These are phyloP conservation scores for Cebidichthys violaceus DNA, from an alignment of 2,113 vertebrate genomes.

Conservation along the genomic window DNA sequence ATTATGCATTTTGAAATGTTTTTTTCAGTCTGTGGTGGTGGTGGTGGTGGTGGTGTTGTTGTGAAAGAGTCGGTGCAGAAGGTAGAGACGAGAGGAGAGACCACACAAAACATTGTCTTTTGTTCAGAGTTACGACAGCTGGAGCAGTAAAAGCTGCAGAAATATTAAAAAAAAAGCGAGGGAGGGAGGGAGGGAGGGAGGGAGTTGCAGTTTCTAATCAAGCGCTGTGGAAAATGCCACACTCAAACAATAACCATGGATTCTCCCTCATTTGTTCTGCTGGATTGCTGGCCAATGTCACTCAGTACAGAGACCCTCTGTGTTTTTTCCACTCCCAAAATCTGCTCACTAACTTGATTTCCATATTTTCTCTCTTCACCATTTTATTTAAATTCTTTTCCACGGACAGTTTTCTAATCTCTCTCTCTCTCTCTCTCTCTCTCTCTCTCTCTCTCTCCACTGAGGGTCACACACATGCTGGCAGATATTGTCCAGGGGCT, in stretches of 20 bases:
- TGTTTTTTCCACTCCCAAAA: constrained; percentile 41
- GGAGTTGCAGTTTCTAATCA: constrained; percentile 11
- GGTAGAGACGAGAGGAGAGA: constrained; percentile 4
- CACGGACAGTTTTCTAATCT: constrained; percentile 16
- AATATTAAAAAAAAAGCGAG: constrained; percentile 36
- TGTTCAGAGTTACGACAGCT: constrained; percentile 37
- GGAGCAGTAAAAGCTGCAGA: constrained; percentile 46
- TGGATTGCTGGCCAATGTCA: constrained; percentile 34
- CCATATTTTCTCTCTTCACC: constrained; percentile 31
- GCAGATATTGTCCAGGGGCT: constrained; percentile 58
- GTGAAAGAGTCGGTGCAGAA: constrained; percentile 8
- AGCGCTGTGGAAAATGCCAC: constrained; percentile 32
- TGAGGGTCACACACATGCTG: constrained; percentile 60
- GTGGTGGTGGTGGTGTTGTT: constrained; percentile 51
- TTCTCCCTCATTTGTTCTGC: constrained; percentile 46
- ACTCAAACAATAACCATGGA: constrained; percentile 45
- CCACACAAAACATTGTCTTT: constrained; percentile 33
- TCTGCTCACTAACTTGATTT: constrained; percentile 46
- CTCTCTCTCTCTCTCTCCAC: constrained; percentile 1
- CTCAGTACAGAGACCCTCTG: constrained; percentile 25
- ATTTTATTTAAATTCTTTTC: not conserved
- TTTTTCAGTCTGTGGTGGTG: constrained; percentile 24
- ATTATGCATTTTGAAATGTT: constrained; percentile 76
- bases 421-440: constrained; percentile 1
- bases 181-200: not conserved